Percentiles rank a stretch among this genome's conserved stretches.
These are phyloP conservation scores for Cassiopea andromeda DNA, from an alignment of 30 jellyfish, hydroid and myxozoan genomes.

Conservation along the genomic window DNA sequence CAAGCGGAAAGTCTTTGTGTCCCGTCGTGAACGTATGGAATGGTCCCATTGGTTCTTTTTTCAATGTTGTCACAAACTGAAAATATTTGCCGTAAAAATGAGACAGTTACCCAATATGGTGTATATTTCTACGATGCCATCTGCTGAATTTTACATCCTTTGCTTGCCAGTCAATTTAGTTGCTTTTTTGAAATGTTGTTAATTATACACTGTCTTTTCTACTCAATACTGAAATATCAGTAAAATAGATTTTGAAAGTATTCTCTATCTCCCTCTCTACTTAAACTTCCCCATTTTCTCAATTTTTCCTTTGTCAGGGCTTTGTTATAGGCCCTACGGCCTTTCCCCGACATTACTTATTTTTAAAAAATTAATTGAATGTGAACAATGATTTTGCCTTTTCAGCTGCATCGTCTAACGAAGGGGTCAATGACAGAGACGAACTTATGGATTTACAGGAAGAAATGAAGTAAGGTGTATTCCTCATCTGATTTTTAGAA, in stretches of 20 bases:
- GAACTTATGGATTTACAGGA: constrained; percentile 66
- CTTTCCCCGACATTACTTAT: too few species aligned
- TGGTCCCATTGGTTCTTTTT: too few species aligned
- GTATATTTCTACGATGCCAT: not conserved
- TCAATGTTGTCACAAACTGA: too few species aligned
- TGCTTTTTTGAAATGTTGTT: not conserved
- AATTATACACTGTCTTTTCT: not conserved
- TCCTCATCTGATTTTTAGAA: not conserved
- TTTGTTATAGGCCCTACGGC: too few species aligned
- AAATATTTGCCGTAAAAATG: too few species aligned
- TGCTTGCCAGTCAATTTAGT: too few species aligned
- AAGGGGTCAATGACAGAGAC: constrained; percentile 22
- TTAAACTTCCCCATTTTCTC: too few species aligned
- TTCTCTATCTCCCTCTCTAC: too few species aligned
- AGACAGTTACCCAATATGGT: not conserved
- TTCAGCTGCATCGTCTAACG: not conserved
- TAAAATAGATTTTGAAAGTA: too few species aligned
- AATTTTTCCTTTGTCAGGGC: too few species aligned
- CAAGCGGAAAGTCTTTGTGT: too few species aligned
- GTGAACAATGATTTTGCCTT: not conserved
- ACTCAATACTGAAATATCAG: not conserved
- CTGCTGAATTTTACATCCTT: not conserved
- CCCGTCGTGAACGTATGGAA: too few species aligned
- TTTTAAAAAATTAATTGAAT: not conserved
- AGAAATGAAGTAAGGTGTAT: constrained; percentile 56